A percentile compares a stretch with the other conserved stretches of the same genome.
These are phyloP conservation scores for Hydriomena furcata DNA, from an alignment of 2,888 invertebrate genomes.

Conservation along the genomic window DNA sequence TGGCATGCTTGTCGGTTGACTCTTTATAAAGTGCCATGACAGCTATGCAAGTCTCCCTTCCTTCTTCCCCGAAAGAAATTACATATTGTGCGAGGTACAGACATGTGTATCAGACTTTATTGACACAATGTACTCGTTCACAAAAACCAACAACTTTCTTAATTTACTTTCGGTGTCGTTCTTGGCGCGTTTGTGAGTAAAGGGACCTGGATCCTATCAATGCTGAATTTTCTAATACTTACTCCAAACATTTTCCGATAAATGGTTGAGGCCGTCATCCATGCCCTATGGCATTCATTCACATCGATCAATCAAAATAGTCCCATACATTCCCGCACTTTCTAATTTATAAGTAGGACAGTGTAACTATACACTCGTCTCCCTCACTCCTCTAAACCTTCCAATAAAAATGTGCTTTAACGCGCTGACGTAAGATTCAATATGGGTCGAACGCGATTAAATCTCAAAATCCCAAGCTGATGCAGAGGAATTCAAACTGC, in stretches of 20 bases:
- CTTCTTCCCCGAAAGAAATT: no score
- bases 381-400: not conserved
- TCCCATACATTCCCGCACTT: not conserved
- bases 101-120: no score
- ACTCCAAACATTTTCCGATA: not conserved
- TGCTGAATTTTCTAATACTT: no score
- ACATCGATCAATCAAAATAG: not conserved
- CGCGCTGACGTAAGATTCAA: not conserved
- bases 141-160: no score
- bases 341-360: not conserved
- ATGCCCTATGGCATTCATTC: slow-evolving; percentile 1
- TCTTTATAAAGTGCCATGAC: no score
- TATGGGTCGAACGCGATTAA: no score
- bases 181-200: not conserved
- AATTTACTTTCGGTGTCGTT: no score
- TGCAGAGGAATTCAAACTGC: not conserved
- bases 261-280: slow-evolving; percentile 3
- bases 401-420: slow-evolving; percentile 1
- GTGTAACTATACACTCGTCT: not conserved
- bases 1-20: no score
- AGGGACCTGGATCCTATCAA: not conserved
- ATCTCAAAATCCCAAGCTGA: no score
- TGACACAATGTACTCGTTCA: no score
- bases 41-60: no score
- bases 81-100: no score